Base-by-base conservation (phyloP, 2,888 invertebrate genomes). In the Sarcophaga rosellei region DNA sequence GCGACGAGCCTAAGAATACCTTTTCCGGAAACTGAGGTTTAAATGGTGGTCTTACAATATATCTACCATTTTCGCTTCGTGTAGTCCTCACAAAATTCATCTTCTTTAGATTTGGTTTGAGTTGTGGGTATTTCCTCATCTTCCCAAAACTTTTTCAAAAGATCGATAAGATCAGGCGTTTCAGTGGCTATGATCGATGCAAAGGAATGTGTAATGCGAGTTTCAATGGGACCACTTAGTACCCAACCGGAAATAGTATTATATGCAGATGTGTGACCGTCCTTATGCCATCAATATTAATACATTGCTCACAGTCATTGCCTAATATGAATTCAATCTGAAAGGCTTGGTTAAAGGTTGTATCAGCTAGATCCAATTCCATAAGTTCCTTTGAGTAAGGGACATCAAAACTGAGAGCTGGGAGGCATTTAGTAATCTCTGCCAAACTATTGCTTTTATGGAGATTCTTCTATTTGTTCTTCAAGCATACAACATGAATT, bases 221-320 rank as follows among this genome's bases (percentile, higher is more conserved):
- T n/a, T 45, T 66, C 15, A 0, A 66, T 66, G 20, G 44, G 62
- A 61, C 73, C 73, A 44, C 72, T 80, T 8, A 80, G n/a, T n/a
- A n/a, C n/a, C n/a, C n/a, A n/a, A 80, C 70, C 72, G 20, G 73
- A 79, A 15, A 81, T 68, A 4, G 80, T 81, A 10, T 65, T 66
- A 53, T 77, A 68, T 17, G 69, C 77, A 23, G 68, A 44, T 59
- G 66, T 53, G 47, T 53, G n/a, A 10, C 75, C 75, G 17, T 73
- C 12, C 20, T 73, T 17, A 68, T 8, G 25, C 4, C 25, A 25
- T 25, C 25, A 4, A 25, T 25, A 25, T 25, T 25, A 25, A 25
- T 25, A 25, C 3, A 25, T 4, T 25, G 25, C 25, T 25, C 25
- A 25, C 4, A 25, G 25, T 25, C 25, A 25, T 25, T 25, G 25